These are phyloP conservation scores for Sarcophaga variegata DNA, from an alignment of 2,888 invertebrate species.

Conservation along the genomic window DNA sequence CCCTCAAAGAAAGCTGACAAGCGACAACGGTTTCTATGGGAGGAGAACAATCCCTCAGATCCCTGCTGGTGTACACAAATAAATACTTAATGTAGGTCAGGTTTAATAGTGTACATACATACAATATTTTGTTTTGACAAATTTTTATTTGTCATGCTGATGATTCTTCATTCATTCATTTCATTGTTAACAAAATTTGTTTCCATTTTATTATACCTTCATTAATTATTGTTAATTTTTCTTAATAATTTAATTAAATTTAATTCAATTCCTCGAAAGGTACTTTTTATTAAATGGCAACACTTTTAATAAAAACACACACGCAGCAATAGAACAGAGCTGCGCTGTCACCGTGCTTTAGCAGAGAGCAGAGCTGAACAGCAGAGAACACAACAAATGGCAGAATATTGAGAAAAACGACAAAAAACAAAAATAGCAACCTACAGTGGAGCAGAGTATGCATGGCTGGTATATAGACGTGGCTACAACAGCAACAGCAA, in stretches of 20 bases:
- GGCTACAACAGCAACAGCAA: slow-evolving; percentile 13
- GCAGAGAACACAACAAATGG: not conserved
- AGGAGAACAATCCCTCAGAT: too few relatives aligned
- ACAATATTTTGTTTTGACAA: too few relatives aligned
- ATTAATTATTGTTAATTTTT: too few relatives aligned
- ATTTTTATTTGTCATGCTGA: too few relatives aligned
- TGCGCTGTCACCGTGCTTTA: not conserved
- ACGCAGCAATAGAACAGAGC: slow-evolving; percentile 17
- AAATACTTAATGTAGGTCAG: not conserved
- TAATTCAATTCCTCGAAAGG: not conserved
- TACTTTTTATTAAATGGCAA: not conserved
- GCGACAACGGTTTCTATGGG: too few relatives aligned
- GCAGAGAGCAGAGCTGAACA: not conserved
- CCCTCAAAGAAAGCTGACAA: too few relatives aligned
- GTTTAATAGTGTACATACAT: not conserved
- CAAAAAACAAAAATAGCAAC: slow-evolving; percentile 26
- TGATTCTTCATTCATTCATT: too few relatives aligned
- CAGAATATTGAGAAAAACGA: slow-evolving; percentile 14
- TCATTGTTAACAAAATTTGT: too few relatives aligned
- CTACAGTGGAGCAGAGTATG: not conserved
- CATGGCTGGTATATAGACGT: not conserved
- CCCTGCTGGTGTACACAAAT: not conserved
- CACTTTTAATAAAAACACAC: not conserved
- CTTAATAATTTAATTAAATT: too few relatives aligned
- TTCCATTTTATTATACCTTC: too few relatives aligned